These are phyloP conservation scores for Micromussa lordhowensis DNA, from an alignment of 92 coral and sea anemone genomes.

Conservation along the genomic window DNA sequence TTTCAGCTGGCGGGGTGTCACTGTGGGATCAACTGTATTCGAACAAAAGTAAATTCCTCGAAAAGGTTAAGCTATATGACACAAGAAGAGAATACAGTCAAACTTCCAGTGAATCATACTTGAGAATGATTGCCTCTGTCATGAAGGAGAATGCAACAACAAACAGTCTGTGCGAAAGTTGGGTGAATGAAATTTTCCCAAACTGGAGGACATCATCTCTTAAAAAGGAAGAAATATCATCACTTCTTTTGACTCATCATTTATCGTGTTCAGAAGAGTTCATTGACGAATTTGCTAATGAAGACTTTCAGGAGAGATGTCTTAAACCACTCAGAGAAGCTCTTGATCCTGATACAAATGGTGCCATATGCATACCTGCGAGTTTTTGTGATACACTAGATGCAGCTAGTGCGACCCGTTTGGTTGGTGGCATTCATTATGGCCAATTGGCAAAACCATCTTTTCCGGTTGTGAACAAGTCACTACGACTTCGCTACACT, in stretches of 20 bases:
- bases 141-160: too few relatives aligned
- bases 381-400: slow-evolving; percentile 3
- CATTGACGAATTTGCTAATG: neutral
- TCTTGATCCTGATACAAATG: neutral
- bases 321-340: neutral
- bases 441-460: slow-evolving; percentile 66
- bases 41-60: neutral
- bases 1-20: neutral
- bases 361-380: neutral
- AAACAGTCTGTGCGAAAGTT: neutral
- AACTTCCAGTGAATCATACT: neutral
- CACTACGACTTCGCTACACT: slow-evolving; percentile 34
- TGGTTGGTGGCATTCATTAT: slow-evolving; percentile 33
- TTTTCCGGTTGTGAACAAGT: slow-evolving; percentile 40
- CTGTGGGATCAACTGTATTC: slow-evolving; percentile 14
- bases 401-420: neutral
- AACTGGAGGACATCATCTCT: neutral
- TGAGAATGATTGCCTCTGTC: neutral
- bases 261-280: neutral
- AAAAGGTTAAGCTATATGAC: neutral
- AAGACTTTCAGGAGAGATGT: neutral
- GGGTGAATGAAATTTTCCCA: slow-evolving; percentile 10
- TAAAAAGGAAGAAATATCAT: neutral
- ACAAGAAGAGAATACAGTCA: neutral
- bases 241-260: slow-evolving; percentile 1